Evolutionary conservation across 2,113 vertebrate genomes (phyloP).

Genomic region (Cyanoderma ruficeps): DNA sequence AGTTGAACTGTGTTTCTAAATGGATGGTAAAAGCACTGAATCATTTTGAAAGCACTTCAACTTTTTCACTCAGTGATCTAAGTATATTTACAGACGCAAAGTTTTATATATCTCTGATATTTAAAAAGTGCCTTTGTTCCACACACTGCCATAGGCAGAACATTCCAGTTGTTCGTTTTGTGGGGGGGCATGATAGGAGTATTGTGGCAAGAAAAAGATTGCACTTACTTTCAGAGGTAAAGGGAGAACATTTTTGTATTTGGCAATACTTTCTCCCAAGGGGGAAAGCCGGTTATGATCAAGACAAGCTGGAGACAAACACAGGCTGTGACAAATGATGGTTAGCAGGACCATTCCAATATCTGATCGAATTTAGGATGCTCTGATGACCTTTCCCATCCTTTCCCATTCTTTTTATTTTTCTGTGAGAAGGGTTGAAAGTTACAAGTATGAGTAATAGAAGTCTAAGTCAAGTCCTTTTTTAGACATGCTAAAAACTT

Average conservation of each 20-base stretch:
- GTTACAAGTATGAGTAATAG: background rate
- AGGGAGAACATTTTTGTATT: background rate
- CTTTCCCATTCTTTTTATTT: background rate
- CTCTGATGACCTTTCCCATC: background rate
- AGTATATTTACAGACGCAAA: background rate
- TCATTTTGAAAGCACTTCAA: background rate
- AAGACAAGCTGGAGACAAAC: background rate
- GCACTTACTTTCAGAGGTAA: background rate
- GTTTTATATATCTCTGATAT: background rate
- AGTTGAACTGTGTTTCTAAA: background rate
- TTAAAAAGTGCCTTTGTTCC: background rate
- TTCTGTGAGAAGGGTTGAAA: background rate
- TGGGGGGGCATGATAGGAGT: fast-evolving
- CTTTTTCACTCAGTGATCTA: background rate
- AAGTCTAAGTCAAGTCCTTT: background rate
- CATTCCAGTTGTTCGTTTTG: background rate
- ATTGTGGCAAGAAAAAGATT: background rate
- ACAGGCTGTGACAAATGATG: background rate
- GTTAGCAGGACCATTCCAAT: background rate
- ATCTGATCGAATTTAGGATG: background rate
- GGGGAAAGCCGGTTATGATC: background rate
- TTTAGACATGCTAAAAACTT: slow-evolving; percentile 20
- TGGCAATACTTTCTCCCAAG: background rate
- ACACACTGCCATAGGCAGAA: background rate
- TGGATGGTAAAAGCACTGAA: background rate